Base-by-base conservation (phyloP, 2,888 invertebrate species). In the Epicampocera succincta region DNA sequence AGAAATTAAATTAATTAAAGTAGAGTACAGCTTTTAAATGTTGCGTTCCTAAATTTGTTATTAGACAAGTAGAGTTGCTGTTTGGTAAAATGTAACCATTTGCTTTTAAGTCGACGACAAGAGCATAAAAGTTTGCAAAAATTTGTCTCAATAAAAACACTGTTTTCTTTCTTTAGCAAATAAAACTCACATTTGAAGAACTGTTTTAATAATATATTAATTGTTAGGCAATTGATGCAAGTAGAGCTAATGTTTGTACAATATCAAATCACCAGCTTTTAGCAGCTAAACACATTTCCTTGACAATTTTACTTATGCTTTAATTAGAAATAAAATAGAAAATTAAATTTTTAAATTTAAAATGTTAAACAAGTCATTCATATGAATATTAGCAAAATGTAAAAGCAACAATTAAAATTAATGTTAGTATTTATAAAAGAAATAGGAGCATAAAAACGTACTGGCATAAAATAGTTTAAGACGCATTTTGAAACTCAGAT, bases 281-380 rank as follows among this genome's bases (percentile, higher is more conserved):
- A 17, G 8, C 48, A 60, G 15, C 25, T 48, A 40, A 40, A 25
- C 50, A n/a, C 29, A 58, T 58, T 66, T 66, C 65, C 63, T 74
- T 65, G 46, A 38, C 60, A 72, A 60, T 50, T 50, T 40, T 40
- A 15, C 40, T 46, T 25, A n/a, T 6, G 25, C n/a, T n/a, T n/a
- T n/a, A n/a, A n/a, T 8, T 17, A 38, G 19, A 25, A 19, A 17
- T 19, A 4, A 19, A 50, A 40, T 21, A 17, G 48, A 60, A 60
- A 71, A 60, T 15, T 40, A 72, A 72, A 60, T 17, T 52, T 33
- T 42, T 21, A 17, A 60, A 60, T 40, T n/a, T 60, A 61, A 42
- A 72, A 71, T 50, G 21, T 5, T 50, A 71, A 42, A 71, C 50
- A 38, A 63, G 44, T 33, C 42, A 40, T 74, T 44, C 46, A 25